A percentile compares a stretch with the other conserved stretches of the same genome.
Conservation (phyloP, 2,888 invertebrate genomes). For the Panorpa germanica region DNA sequence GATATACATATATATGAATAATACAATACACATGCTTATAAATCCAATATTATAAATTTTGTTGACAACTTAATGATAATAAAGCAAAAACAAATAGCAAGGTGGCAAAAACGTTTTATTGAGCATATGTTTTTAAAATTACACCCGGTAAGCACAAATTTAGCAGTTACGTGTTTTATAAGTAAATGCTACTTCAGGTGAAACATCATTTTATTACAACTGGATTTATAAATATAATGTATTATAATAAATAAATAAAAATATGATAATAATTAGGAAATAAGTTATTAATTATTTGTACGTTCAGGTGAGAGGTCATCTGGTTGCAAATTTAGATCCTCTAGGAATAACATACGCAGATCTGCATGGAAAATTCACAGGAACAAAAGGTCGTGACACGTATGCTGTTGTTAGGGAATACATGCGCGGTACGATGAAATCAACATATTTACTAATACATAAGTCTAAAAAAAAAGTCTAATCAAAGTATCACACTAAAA, state of each 20-base stretch:
- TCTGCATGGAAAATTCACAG: constrained; percentile 19
- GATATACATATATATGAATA: too few species aligned
- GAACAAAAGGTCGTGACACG: constrained; percentile 24
- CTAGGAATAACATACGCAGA: constrained; percentile 36
- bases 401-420: constrained; percentile 16
- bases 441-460: too few species aligned
- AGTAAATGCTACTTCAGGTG: background rate
- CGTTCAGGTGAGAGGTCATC: constrained; percentile 60
- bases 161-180: background rate
- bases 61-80: too few species aligned
- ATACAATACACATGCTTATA: too few species aligned
- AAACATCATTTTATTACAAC: background rate
- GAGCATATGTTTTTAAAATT: background rate
- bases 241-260: too few species aligned
- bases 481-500: too few species aligned
- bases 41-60: too few species aligned
- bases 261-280: constrained; percentile 9
- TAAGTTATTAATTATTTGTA: constrained; percentile 9
- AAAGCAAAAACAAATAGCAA: too few species aligned
- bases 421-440: too few species aligned
- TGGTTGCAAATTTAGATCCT: constrained; percentile 68
- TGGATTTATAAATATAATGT: too few species aligned
- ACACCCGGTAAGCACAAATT: constrained; percentile 15
- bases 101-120: too few species aligned
- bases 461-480: too few species aligned